phyloP scores from a whole-genome alignment of 2,888 invertebrate genomes.

The Synanthedon myopaeformis region DNA sequence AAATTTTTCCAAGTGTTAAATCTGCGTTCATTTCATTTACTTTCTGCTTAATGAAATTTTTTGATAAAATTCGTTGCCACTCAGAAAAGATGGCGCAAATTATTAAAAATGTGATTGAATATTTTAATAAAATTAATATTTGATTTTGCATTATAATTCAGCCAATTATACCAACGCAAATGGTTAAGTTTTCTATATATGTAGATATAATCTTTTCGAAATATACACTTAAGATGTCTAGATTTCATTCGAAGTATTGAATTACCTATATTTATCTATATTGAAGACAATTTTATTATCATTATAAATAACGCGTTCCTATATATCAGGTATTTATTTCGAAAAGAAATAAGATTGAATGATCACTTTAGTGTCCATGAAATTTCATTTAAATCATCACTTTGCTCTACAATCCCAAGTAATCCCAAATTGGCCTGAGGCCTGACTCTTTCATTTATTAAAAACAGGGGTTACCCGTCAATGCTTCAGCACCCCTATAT shows the following conservation, averaged over 20 bases:
- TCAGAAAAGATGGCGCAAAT: slow-evolving; percentile 4
- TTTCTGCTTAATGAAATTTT: slow-evolving; percentile 53
- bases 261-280: too few species aligned
- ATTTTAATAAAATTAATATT: background rate
- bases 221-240: too few species aligned
- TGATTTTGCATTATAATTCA: too few species aligned
- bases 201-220: too few species aligned
- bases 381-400: background rate
- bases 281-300: too few species aligned
- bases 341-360: too few species aligned
- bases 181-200: too few species aligned
- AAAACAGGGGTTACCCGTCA: slow-evolving; percentile 26
- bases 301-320: too few species aligned
- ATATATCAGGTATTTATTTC: too few species aligned
- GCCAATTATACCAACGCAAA: too few species aligned
- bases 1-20: slow-evolving; percentile 55
- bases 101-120: background rate
- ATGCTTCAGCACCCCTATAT: slow-evolving; percentile 15
- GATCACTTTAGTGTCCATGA: background rate
- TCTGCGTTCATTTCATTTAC: slow-evolving; percentile 51
- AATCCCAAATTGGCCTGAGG: background rate
- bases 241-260: too few species aligned
- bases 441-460: slow-evolving; percentile 32
- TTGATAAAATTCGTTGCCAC: slow-evolving; percentile 28
- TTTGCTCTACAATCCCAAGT: background rate